Base-by-base conservation (phyloP, 2,113 vertebrate species). In the Geothlypis trichas region DNA sequence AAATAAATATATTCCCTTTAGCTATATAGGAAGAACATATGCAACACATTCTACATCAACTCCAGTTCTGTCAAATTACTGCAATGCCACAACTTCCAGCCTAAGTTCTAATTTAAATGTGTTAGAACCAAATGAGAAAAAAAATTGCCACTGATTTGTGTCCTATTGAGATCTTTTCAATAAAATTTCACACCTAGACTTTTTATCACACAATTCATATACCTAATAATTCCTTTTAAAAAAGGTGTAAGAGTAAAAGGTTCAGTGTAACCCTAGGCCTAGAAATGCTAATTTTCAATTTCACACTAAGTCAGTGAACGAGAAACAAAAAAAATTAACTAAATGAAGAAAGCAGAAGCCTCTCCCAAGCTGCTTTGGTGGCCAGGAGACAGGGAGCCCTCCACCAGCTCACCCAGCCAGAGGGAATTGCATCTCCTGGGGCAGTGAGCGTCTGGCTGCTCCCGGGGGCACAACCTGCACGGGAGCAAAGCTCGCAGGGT, bases 401-500 rank as follows among this genome's bases (percentile, higher is more conserved):
- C 30, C 3, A 8, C 2, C n/a, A 67, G 66, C 24, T 30, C 47
- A 15, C 10, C 1, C 31, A 6, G 24, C 0, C 5, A 2, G 0
- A 1, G 37, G 42, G 27, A 59, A 37, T 0, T 16, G 22, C 30
- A 31, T 10, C 21, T 46, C 67, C 5, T 5, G 0, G 2, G 19
- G 35, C 80, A 68, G 9, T 7, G 10, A 18, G 58, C 1, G 4
- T 27, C 44, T 23, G 69, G 0, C 46, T 5, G 39, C 62, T 42
- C n/a, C 63, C 15, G 37, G 31, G 44, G 18, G 21, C 1, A 11
- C 20, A 23, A 0, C 21, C 51, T 22, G 57, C 44, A 7, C 17
- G 1, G 1, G 1, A 68, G 20, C 13, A 23, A 2, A 9, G 9
- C 5, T 0, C 23, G 30, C 1, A 16, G 49, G 13, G 7, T 11